A percentile compares a stretch with the other conserved stretches of the same genome.
Conservation (phyloP, 2,797 vertebrate species). For the Sitta carolinensis region DNA sequence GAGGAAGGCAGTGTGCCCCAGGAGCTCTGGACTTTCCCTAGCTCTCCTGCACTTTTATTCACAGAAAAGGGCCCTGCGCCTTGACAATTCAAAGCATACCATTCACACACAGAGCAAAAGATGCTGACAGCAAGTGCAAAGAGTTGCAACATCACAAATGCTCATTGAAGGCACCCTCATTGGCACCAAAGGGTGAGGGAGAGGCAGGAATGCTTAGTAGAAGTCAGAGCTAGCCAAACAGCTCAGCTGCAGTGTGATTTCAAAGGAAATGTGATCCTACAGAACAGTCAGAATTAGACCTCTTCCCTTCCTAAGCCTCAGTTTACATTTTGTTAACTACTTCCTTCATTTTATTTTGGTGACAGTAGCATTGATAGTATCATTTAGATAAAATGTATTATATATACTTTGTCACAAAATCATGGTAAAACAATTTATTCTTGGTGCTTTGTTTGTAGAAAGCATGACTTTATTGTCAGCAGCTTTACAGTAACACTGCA, state of each 20-base stretch:
- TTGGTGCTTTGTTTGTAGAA: conserved; percentile 3
- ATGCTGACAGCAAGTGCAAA: neutral
- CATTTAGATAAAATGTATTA: neutral
- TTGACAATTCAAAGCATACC: neutral
- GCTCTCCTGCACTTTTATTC: neutral
- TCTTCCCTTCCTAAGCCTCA: neutral
- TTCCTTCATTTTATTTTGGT: neutral
- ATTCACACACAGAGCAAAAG: neutral
- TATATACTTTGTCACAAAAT: neutral
- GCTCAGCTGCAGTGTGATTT: neutral
- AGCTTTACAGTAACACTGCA: neutral
- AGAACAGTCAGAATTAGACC: neutral
- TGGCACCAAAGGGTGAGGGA: neutral
- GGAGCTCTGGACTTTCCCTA: neutral
- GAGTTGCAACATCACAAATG: neutral
- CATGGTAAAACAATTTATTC: neutral
- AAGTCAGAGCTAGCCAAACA: neutral
- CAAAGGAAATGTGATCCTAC: neutral
- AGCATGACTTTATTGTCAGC: neutral
- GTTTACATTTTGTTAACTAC: neutral
- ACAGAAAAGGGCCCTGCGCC: neutral
- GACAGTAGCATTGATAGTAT: neutral
- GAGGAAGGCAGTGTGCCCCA: neutral
- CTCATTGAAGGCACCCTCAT: neutral
- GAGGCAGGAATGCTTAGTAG: neutral